phyloP scores from a whole-genome alignment of 2,888 invertebrate genomes.

The Spicauda simplicius region DNA sequence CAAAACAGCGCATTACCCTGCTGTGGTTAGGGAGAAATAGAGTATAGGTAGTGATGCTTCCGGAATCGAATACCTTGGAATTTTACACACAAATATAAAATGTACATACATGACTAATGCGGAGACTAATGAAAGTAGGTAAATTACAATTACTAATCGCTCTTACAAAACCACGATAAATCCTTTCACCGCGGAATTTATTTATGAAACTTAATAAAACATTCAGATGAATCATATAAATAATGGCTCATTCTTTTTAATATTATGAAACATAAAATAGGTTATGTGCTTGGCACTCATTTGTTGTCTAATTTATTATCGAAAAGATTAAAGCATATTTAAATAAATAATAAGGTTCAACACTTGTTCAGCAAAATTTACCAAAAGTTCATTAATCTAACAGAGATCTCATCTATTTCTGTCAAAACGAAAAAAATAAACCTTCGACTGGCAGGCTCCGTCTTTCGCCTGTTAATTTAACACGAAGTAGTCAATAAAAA shows the following conservation, averaged over 20 bases:
- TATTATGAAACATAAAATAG: neutral
- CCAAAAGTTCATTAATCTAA: constrained; percentile 31
- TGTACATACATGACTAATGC: neutral
- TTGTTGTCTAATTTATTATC: too few species aligned
- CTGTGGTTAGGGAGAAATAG: too few species aligned
- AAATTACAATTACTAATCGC: constrained; percentile 23
- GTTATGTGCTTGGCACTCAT: neutral
- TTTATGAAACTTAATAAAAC: constrained; percentile 7
- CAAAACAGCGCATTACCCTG: too few species aligned
- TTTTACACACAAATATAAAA: neutral
- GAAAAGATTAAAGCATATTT: neutral
- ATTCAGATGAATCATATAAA: constrained; percentile 10
- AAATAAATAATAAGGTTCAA: neutral
- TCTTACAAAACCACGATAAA: constrained; percentile 32
- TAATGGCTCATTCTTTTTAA: neutral
- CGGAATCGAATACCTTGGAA: too few species aligned
- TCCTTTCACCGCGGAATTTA: constrained; percentile 26
- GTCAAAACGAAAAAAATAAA: constrained; percentile 29
- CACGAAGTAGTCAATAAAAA: constrained; percentile 18
- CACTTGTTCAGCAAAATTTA: constrained; percentile 14
- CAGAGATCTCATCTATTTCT: constrained; percentile 34
- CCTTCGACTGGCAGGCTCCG: constrained; percentile 3
- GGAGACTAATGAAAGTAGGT: constrained; percentile 9
- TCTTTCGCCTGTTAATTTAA: constrained; percentile 27
- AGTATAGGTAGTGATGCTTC: too few species aligned